Evolutionary conservation across 2,113 vertebrate genomes (phyloP).

Genomic region (Anthoscopus minutus): DNA sequence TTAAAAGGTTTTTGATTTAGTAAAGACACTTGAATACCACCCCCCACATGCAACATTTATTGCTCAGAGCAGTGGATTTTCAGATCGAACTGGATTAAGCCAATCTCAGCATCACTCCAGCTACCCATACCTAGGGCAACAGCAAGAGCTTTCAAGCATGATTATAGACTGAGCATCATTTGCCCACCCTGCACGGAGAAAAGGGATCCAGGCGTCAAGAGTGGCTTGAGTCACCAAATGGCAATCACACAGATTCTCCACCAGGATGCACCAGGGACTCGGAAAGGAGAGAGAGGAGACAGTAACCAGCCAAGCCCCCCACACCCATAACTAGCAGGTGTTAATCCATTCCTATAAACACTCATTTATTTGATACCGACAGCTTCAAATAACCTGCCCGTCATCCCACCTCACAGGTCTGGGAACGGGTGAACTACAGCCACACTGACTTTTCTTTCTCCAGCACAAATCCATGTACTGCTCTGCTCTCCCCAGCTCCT

Average conservation of each 20-base stretch:
- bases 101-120: not conserved
- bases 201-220: not conserved
- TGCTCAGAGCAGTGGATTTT: not conserved
- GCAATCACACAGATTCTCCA: rapidly evolving
- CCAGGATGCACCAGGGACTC: not conserved
- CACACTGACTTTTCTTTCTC: not conserved
- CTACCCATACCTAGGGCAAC: not conserved
- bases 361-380: not conserved
- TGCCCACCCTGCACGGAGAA: not conserved
- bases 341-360: not conserved
- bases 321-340: not conserved
- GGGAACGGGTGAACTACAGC: not conserved
- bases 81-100: not conserved
- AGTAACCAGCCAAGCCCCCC: not conserved
- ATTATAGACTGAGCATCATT: not conserved
- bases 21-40: not conserved
- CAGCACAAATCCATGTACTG: not conserved
- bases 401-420: not conserved
- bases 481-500: not conserved
- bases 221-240: not conserved
- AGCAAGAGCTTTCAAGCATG: not conserved
- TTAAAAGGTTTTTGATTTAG: not conserved
- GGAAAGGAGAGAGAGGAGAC: not conserved
- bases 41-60: not conserved
- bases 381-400: not conserved